Conservation (phyloP, 2,888 invertebrate species). For the Campoletis raptor region DNA sequence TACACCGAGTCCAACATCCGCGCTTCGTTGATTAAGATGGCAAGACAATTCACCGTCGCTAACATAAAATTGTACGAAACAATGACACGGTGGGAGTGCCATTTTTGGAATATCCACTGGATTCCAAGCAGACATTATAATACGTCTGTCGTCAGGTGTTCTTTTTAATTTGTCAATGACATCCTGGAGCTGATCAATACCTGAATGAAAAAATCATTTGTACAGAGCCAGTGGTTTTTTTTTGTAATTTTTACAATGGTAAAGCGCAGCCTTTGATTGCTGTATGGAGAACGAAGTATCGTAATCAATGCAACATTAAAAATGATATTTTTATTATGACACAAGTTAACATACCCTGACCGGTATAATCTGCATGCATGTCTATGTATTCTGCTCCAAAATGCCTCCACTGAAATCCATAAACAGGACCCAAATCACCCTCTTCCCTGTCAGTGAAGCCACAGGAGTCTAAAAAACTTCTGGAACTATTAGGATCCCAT, state of each 20-base stretch:
- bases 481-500: constrained; percentile 98
- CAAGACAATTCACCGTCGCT: constrained; percentile 93
- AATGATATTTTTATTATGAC: not conserved
- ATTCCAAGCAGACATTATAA: constrained; percentile 98
- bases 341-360: constrained; percentile 83
- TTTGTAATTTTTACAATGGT: not conserved
- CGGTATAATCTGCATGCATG: constrained; percentile 93
- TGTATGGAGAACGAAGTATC: not conserved
- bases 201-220: constrained; percentile 84
- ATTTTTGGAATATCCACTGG: constrained; percentile 94
- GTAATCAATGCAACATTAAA: not conserved
- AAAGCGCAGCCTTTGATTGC: not conserved
- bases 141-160: constrained; percentile 94
- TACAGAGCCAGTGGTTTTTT: not conserved
- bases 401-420: constrained; percentile 99
- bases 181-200: constrained; percentile 95
- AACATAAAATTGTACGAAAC: constrained; percentile 97
- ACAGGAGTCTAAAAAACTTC: constrained; percentile 93
- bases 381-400: constrained; percentile 96
- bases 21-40: constrained; percentile 97
- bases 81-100: constrained; percentile 99
- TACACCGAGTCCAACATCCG: constrained; percentile 99
- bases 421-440: constrained; percentile 98
- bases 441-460: constrained; percentile 95
- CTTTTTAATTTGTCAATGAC: constrained; percentile 93